A percentile compares a stretch with the other conserved stretches of the same genome.
These are phyloP conservation scores for Sarcoramphus papa DNA, from an alignment of 2,797 vertebrate species.

Conservation along the genomic window DNA sequence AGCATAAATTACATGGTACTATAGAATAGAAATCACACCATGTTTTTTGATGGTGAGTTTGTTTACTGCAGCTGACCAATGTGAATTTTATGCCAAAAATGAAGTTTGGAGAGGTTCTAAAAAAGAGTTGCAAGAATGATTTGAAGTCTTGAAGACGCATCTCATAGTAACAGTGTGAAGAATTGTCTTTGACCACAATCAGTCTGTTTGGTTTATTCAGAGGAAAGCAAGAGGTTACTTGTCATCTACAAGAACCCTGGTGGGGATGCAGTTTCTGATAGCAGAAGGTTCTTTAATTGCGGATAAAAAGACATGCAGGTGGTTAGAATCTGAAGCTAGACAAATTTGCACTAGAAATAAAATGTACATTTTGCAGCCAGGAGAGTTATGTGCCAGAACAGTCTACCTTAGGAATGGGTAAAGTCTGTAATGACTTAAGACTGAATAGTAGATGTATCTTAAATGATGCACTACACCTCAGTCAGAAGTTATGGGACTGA, in stretches of 20 bases:
- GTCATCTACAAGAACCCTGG: neutral
- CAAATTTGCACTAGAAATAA: neutral
- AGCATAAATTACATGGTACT: neutral
- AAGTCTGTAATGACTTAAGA: neutral
- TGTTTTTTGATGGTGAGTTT: neutral
- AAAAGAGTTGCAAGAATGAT: neutral
- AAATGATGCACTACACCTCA: neutral
- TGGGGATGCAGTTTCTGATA: neutral
- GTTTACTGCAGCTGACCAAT: neutral
- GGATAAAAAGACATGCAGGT: neutral
- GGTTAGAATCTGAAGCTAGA: neutral
- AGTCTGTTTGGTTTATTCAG: neutral
- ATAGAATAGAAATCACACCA: neutral
- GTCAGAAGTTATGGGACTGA: neutral
- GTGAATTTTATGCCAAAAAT: neutral
- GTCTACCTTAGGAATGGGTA: neutral
- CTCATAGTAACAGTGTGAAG: neutral
- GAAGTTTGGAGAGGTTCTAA: neutral
- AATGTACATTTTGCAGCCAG: neutral
- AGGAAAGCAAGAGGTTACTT: neutral
- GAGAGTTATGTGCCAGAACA: neutral
- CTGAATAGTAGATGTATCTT: neutral
- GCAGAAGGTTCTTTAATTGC: neutral
- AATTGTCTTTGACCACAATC: neutral
- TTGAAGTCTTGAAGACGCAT: neutral